Evolutionary conservation across 2,888 invertebrate species (phyloP), one percentile per base, ranked within the genome.

Genomic region (Polylopha cassiicola): DNA sequence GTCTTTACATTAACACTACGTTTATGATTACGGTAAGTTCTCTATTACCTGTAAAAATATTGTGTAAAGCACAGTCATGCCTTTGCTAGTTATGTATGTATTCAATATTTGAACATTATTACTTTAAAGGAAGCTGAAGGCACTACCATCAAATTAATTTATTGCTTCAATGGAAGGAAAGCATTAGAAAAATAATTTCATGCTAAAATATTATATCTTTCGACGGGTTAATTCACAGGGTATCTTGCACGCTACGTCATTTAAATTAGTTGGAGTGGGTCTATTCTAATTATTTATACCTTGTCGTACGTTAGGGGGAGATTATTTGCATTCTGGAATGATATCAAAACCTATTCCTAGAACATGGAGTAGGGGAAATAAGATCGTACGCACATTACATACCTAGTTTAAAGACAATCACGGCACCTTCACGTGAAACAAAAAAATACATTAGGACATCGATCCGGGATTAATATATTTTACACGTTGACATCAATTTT

Each of bases 31-130:
- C 75, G 78, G 80, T 79, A 75, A 76, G 76, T 72, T 76, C 64
- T 66, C 73, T 75, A 71, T 76, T 72, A 81, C 76, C 78, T 79
- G 82, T 82, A 84, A 81, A 81, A 81, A 80, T 82, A 82, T 79
- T 60, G 65, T 75, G 73, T 77, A 71, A 81, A 84, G 82, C 81
- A 80, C 74, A 41, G 41, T 41, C 34, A 76, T 66, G 81, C 76
- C 68, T 70, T 72, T 71, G 77, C 71, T 68, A 66, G 70, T 73
- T 65, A 34, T 39, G 23, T 71, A 73, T 74, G 69, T 67, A 18
- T 17, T 22, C 51, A 58, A 51, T 53, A 61, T 65, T 65, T 72
- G 72, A 41, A 41, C 41, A 66, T 66, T 52, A 67, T 68, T 65
- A 65, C 50, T 62, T 67, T 71, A 68, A 71, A 73, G 69, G 64